Evolutionary conservation across 2,113 vertebrate species (phyloP).

Genomic region (Oplegnathus fasciatus): DNA sequence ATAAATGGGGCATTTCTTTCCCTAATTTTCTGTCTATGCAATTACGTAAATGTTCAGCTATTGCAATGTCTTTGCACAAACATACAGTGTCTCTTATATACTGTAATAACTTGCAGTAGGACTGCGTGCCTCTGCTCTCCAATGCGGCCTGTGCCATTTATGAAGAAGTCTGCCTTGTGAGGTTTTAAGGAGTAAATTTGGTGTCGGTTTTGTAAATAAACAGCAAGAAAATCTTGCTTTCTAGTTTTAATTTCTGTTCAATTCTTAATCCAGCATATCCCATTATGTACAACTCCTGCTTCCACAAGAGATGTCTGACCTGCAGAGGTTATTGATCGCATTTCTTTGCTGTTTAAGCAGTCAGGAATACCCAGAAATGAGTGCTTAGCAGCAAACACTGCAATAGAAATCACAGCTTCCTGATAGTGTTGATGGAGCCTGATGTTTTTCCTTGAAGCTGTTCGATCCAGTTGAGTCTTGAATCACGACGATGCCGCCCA

Average conservation of each 20-base stretch:
- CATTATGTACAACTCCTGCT: slow-evolving; percentile 7
- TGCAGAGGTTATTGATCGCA: background rate
- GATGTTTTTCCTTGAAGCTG: slow-evolving; percentile 32
- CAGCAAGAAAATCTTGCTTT: slow-evolving; percentile 16
- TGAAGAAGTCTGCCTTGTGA: slow-evolving; percentile 16
- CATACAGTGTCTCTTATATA: slow-evolving; percentile 46
- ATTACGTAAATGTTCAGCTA: slow-evolving; percentile 53
- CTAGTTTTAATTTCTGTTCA: slow-evolving; percentile 17
- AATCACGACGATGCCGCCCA: slow-evolving; percentile 12
- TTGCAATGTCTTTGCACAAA: slow-evolving; percentile 70
- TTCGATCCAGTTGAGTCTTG: slow-evolving; percentile 28
- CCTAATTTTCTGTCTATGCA: slow-evolving; percentile 76
- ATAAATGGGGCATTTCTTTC: slow-evolving; percentile 62
- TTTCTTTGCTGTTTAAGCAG: background rate
- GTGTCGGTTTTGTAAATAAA: slow-evolving; percentile 26
- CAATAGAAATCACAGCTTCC: slow-evolving; percentile 33
- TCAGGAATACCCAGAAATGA: slow-evolving; percentile 11
- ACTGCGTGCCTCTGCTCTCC: slow-evolving; percentile 30
- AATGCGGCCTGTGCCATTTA: slow-evolving; percentile 47
- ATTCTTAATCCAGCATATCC: slow-evolving; percentile 9
- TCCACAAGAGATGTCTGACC: slow-evolving; percentile 5
- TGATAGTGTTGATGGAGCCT: slow-evolving; percentile 29
- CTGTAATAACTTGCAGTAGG: slow-evolving; percentile 49
- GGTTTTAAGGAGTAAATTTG: slow-evolving; percentile 17
- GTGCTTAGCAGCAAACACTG: background rate